Percentiles rank a stretch among this genome's conserved stretches.
Evolutionary conservation across 2,797 vertebrate species (phyloP).

Genomic region (Bovichtus diacanthus): DNA sequence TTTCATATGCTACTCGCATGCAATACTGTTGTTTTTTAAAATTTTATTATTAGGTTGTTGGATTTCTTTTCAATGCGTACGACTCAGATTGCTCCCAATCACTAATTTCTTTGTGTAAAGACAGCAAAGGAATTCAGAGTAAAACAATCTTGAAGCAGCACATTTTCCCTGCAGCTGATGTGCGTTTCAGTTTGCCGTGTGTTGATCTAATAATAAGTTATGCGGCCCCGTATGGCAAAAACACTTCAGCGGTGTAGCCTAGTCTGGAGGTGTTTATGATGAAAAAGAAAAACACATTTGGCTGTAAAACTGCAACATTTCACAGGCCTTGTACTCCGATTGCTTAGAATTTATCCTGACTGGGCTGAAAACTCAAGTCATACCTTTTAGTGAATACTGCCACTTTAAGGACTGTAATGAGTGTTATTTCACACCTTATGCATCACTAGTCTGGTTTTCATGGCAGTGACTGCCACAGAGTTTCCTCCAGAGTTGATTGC

Average conservation of each 20-base stretch:
- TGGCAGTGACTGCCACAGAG: background rate
- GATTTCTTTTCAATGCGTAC: background rate
- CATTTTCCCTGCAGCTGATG: slow-evolving; percentile 12
- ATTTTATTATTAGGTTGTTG: background rate
- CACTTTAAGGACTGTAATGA: background rate
- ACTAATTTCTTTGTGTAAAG: background rate
- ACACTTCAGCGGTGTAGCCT: slow-evolving; percentile 49
- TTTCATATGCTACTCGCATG: background rate
- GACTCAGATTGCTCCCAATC: background rate
- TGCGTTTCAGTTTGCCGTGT: background rate
- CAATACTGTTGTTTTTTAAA: no score
- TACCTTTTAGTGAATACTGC: background rate
- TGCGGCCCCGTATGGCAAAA: slow-evolving; percentile 59
- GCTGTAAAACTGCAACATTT: slow-evolving; percentile 45
- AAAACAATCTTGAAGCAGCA: background rate
- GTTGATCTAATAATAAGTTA: slow-evolving; percentile 58
- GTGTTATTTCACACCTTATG: background rate
- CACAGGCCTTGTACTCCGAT: slow-evolving; percentile 15
- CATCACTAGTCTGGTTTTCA: background rate
- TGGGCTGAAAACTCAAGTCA: background rate
- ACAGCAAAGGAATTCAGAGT: background rate
- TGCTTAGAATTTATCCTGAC: background rate
- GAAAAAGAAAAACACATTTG: slow-evolving; percentile 49
- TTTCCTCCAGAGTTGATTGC: background rate
- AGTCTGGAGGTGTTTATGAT: slow-evolving; percentile 61